Percentiles rank a stretch among this genome's conserved stretches.
Evolutionary conservation across 1,140 invertebrate genomes (phyloP).

Genomic region (Campodea augens): DNA sequence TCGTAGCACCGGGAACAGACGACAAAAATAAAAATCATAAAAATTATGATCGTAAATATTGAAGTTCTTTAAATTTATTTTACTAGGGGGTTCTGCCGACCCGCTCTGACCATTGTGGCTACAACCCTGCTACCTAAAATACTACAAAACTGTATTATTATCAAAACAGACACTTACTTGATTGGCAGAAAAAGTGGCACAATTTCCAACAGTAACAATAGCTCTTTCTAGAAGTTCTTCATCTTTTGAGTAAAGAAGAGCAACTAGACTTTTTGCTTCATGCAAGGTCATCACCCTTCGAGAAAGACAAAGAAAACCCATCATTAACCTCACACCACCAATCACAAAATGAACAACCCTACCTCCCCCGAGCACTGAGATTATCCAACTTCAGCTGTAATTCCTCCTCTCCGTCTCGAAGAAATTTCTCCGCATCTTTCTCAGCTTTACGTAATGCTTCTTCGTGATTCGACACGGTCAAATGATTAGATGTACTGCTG

Average conservation of each 20-base stretch:
- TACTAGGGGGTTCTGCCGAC: too few relatives aligned
- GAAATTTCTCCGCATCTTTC: conserved; percentile 19
- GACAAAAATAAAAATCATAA: too few relatives aligned
- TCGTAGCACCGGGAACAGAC: too few relatives aligned
- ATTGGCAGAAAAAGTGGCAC: conserved; percentile 33
- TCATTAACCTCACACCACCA: background rate
- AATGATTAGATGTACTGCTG: conserved; percentile 4
- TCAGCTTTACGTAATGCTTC: conserved; percentile 10
- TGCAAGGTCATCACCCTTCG: conserved; percentile 25
- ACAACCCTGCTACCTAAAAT: too few relatives aligned
- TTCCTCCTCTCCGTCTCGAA: conserved; percentile 21
- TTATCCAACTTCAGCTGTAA: conserved; percentile 19
- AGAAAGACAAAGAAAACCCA: conserved; percentile 9
- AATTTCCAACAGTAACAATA: conserved; percentile 31
- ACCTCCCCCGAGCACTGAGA: conserved; percentile 19
- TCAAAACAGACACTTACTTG: conserved; percentile 22
- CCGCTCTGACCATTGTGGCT: too few relatives aligned
- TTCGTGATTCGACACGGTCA: conserved; percentile 6
- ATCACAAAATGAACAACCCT: conserved; percentile 5
- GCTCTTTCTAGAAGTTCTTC: conserved; percentile 28
- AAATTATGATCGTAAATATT: too few relatives aligned
- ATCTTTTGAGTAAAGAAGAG: conserved; percentile 29
- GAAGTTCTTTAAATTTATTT: too few relatives aligned
- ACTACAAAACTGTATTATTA: too few relatives aligned
- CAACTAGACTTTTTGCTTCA: conserved; percentile 32